Conservation (phyloP, 2,797 vertebrate genomes). For the Phoeniculus purpureus region DNA sequence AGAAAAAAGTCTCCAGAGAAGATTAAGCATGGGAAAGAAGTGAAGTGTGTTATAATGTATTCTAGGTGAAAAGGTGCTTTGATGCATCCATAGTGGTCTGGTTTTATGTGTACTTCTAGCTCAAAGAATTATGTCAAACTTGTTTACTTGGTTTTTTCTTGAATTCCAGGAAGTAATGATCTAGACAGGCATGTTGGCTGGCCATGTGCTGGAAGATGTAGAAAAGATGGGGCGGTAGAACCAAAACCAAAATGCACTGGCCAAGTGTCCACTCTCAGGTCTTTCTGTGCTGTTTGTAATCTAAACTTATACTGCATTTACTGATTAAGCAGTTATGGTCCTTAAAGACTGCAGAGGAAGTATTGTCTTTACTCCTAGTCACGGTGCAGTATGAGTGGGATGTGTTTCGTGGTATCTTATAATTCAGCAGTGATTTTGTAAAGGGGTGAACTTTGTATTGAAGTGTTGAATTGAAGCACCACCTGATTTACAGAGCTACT, state of each 20-base stretch:
- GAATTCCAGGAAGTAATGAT: neutral
- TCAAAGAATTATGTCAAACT: neutral
- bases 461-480: constrained; percentile 11
- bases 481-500: neutral
- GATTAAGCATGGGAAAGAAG: neutral
- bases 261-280: neutral
- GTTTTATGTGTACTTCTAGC: neutral
- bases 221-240: neutral
- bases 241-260: neutral
- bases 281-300: neutral
- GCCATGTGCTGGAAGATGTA: neutral
- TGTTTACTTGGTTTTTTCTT: neutral
- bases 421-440: neutral
- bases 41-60: neutral
- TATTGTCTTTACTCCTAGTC: neutral
- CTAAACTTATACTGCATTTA: neutral
- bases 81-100: neutral
- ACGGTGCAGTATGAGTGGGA: neutral
- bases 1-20: neutral
- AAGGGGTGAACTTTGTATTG: neutral
- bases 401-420: neutral
- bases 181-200: neutral
- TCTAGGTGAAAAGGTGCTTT: neutral
- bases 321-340: neutral
- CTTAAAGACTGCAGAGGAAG: neutral